Evolutionary conservation across 2,888 invertebrate genomes (phyloP).

Genomic region (Cataglyphis cursor): DNA sequence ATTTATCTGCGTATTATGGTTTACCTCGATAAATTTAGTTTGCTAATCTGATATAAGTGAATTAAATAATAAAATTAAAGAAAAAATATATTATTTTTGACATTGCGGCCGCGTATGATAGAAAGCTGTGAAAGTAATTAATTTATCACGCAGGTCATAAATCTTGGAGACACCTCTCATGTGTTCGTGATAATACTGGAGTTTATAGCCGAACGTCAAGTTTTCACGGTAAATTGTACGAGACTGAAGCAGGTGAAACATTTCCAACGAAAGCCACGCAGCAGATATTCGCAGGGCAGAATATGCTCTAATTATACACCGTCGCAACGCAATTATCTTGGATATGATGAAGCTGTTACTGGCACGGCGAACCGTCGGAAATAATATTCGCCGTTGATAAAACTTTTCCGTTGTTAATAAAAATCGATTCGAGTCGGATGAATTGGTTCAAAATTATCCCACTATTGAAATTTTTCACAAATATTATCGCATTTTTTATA

Average conservation of each 20-base stretch:
- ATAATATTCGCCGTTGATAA: conserved; percentile 74
- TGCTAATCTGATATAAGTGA: neutral
- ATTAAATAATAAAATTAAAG: neutral
- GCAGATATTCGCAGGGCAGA: conserved; percentile 63
- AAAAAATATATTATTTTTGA: neutral
- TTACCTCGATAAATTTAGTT: neutral
- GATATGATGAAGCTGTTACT: conserved; percentile 79
- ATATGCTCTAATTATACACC: conserved; percentile 76
- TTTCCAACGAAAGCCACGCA: conserved; percentile 52
- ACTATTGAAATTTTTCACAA: conserved; percentile 20
- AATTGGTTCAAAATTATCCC: conserved; percentile 38
- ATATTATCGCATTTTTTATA: conserved; percentile 8
- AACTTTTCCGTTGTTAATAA: conserved; percentile 68
- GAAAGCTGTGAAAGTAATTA: conserved; percentile 33
- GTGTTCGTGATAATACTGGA: conserved; percentile 59
- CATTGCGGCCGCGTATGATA: conserved; percentile 1
- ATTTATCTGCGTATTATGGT: neutral
- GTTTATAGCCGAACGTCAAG: conserved; percentile 55
- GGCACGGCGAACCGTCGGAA: conserved; percentile 76
- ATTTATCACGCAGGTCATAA: conserved; percentile 32
- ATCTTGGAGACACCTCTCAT: conserved; percentile 38
- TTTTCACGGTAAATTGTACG: conserved; percentile 51
- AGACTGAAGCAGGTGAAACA: conserved; percentile 53
- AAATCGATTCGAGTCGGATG: conserved; percentile 43
- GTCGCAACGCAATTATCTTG: conserved; percentile 77